Percentiles rank a stretch among this genome's conserved stretches.
Conservation (phyloP, 1,140 invertebrate species). For the Bombyx mandarina region DNA sequence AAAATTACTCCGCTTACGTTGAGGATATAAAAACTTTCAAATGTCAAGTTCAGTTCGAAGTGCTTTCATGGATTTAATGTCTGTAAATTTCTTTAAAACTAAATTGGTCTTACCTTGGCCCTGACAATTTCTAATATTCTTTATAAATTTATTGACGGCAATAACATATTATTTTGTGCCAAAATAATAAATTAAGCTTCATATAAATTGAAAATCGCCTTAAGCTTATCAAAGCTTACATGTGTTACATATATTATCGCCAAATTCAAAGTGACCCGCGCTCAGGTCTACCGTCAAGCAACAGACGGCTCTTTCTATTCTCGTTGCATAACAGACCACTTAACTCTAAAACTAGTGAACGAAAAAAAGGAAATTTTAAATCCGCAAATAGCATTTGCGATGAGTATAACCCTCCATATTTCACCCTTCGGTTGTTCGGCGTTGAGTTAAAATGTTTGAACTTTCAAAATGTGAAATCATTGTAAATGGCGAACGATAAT, state of each 20-base stretch:
- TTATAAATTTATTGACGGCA: neutral
- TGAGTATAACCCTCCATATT: constrained; percentile 32
- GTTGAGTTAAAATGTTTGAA: constrained; percentile 50
- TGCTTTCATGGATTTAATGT: too few relatives aligned
- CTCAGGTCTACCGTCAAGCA: constrained; percentile 21
- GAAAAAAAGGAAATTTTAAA: constrained; percentile 36
- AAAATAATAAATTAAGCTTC: neutral
- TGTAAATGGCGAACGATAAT: constrained; percentile 28
- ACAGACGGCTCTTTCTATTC: too few relatives aligned
- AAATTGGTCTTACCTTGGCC: too few relatives aligned
- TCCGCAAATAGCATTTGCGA: constrained; percentile 31
- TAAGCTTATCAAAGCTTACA: neutral
- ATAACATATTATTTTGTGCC: neutral
- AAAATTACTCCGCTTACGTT: too few relatives aligned
- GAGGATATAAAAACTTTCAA: too few relatives aligned
- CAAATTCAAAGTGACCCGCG: constrained; percentile 23
- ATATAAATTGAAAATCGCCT: neutral
- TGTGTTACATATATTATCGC: neutral
- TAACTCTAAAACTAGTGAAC: constrained; percentile 21
- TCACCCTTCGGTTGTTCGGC: constrained; percentile 42
- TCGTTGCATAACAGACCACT: constrained; percentile 21
- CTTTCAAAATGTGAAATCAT: constrained; percentile 45
- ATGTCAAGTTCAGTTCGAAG: too few relatives aligned
- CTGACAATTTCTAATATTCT: too few relatives aligned
- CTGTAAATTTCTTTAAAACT: too few relatives aligned